These are phyloP conservation scores for Megastigmus dorsalis DNA, from an alignment of 2,888 invertebrate species.

Conservation along the genomic window DNA sequence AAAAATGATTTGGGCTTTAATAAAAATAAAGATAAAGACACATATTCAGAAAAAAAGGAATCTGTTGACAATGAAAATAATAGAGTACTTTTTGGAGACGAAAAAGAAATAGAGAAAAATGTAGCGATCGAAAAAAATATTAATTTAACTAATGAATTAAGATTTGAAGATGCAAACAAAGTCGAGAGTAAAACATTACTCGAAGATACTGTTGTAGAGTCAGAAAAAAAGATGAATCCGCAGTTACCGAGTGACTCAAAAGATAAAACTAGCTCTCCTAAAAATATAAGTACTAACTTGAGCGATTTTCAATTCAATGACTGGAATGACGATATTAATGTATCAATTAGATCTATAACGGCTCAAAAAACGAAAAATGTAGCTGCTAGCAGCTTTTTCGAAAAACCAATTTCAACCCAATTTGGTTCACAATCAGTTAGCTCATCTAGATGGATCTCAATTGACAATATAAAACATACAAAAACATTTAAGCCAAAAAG, in stretches of 20 bases:
- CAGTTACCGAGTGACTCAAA: background rate
- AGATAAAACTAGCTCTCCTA: background rate
- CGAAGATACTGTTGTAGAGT: too few species aligned
- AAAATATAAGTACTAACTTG: background rate
- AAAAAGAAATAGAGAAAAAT: background rate
- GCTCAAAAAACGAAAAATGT: background rate
- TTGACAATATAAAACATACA: background rate
- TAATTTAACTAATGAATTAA: background rate
- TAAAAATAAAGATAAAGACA: background rate
- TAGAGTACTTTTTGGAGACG: background rate
- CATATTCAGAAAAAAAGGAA: background rate
- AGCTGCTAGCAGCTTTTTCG: conserved; percentile 1
- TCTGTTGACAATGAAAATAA: background rate
- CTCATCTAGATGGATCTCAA: conserved; percentile 12
- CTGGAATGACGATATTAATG: conserved; percentile 62
- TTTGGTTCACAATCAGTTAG: too few species aligned
- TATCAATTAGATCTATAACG: background rate
- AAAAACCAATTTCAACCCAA: too few species aligned
- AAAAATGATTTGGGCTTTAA: background rate
- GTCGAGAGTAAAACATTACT: background rate
- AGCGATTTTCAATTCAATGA: conserved; percentile 44
- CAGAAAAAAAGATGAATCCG: background rate
- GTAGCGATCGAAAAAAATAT: background rate
- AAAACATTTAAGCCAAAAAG: background rate
- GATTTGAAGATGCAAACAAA: background rate